A percentile compares a stretch with the other conserved stretches of the same genome.
phyloP scores from a whole-genome alignment of 37 sponge, comb jelly and placozoan species.

The Halisarca cf. caerulea region DNA sequence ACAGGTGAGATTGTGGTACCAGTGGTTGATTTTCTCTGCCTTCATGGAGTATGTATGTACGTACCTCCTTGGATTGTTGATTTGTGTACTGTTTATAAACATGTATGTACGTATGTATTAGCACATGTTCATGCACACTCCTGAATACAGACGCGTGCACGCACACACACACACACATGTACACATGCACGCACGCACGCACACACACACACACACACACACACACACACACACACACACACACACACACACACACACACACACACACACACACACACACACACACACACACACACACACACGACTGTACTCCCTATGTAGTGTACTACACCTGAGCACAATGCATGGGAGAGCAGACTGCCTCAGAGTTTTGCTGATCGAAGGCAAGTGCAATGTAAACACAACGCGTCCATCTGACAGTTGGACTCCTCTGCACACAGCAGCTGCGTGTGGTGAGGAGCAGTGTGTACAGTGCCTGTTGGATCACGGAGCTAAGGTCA shows the following conservation, averaged over 20 bases:
- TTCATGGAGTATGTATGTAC: too few species aligned
- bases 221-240: not conserved
- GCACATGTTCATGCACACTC: not conserved
- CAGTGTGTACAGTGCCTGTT: not conserved
- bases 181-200: not conserved
- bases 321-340: not conserved
- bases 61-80: too few species aligned
- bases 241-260: too few species aligned
- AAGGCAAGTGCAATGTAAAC: not conserved
- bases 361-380: not conserved
- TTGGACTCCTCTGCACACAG: not conserved
- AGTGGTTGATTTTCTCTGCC: too few species aligned
- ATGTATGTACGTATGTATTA: not conserved
- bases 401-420: not conserved
- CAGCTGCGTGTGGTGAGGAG: not conserved
- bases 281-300: not conserved
- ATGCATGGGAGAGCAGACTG: not conserved
- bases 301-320: not conserved
- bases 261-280: not conserved
- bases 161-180: not conserved
- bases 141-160: not conserved
- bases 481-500: not conserved
- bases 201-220: not conserved
- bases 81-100: too few species aligned
- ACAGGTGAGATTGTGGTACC: conserved; percentile 13